A percentile compares a stretch with the other conserved stretches of the same genome.
Evolutionary conservation across 1,140 invertebrate species (phyloP).

Genomic region (Bombus balteatus): DNA sequence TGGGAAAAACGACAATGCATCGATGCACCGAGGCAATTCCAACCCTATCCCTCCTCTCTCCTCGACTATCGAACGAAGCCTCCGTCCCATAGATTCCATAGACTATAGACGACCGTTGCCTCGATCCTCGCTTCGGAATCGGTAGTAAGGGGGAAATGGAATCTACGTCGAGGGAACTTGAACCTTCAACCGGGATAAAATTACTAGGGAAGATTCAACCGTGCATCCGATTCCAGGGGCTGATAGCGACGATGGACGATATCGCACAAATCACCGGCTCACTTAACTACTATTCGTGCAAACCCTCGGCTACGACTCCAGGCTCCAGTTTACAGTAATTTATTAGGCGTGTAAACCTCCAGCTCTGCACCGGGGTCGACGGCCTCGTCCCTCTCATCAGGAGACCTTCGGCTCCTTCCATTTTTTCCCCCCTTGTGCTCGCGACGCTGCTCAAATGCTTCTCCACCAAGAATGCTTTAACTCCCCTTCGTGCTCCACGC

Average conservation of each 20-base stretch:
- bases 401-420: conserved; percentile 49
- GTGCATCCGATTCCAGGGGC: conserved; percentile 75
- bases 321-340: conserved; percentile 79
- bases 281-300: conserved; percentile 75
- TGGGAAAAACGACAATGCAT: not conserved
- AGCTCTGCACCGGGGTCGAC: conserved; percentile 66
- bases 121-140: conserved; percentile 17
- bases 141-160: conserved; percentile 62
- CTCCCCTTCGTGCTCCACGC: not conserved
- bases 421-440: conserved; percentile 4
- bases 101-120: not conserved
- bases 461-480: not conserved
- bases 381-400: conserved; percentile 64
- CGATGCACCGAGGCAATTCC: too few relatives aligned
- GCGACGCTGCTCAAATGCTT: not conserved
- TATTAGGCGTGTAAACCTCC: conserved; percentile 77
- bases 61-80: too few relatives aligned
- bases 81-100: too few relatives aligned
- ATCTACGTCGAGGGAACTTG: conserved; percentile 70
- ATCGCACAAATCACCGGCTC: conserved; percentile 78
- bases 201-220: conserved; percentile 74
- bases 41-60: too few relatives aligned
- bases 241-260: conserved; percentile 76
- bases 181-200: conserved; percentile 78
- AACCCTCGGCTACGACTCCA: conserved; percentile 47